phyloP scores from a whole-genome alignment of 2,888 invertebrate species.

The Agrotis clavis region DNA sequence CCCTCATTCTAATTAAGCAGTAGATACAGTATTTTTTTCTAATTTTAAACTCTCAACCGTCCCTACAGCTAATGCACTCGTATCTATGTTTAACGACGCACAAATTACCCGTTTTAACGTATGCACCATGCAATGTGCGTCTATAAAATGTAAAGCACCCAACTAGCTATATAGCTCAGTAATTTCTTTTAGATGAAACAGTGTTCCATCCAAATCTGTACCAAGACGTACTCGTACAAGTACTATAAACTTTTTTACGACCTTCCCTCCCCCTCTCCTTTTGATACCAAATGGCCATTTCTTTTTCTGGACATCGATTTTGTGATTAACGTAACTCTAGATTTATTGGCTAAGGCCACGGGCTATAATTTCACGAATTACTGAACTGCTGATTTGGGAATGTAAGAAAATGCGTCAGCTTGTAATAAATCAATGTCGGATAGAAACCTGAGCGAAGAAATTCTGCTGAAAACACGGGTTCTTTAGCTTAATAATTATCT shows the following conservation, averaged over 20 bases:
- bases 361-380: conserved; percentile 47
- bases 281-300: conserved; percentile 33
- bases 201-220: conserved; percentile 53
- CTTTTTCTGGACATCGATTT: conserved; percentile 58
- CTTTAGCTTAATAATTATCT: not conserved
- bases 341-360: conserved; percentile 55
- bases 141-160: conserved; percentile 53
- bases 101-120: conserved; percentile 60
- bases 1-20: conserved; percentile 39
- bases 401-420: conserved; percentile 46
- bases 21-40: conserved; percentile 49
- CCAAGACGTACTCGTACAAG: conserved; percentile 5
- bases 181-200: conserved; percentile 53
- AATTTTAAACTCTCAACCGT: conserved; percentile 52
- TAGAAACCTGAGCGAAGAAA: conserved; percentile 1
- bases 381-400: conserved; percentile 27
- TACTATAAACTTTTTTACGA: conserved; percentile 47
- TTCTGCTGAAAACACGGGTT: not conserved
- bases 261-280: conserved; percentile 14
- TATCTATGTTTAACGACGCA: conserved; percentile 58
- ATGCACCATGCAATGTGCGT: conserved; percentile 43
- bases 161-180: conserved; percentile 40
- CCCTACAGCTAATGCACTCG: conserved; percentile 47
- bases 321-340: conserved; percentile 53
- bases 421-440: conserved; percentile 45